These are phyloP conservation scores for Spea hammondii DNA, from an alignment of 2,797 vertebrate species.

Conservation along the genomic window DNA sequence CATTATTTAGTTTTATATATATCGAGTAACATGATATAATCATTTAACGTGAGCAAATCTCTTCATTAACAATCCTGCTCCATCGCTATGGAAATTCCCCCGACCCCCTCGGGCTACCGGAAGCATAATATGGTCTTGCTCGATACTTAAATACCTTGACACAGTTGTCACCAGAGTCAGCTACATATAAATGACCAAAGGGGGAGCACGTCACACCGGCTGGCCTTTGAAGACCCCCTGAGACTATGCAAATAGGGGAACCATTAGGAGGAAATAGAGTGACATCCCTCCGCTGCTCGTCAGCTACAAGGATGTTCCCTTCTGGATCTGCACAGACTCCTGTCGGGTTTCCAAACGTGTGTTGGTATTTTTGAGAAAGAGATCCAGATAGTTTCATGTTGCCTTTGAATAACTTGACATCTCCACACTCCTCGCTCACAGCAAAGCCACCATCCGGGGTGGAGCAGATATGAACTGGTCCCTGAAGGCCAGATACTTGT, in stretches of 20 bases:
- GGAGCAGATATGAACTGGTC: conserved; percentile 56
- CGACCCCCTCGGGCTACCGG: background rate
- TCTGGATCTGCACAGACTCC: conserved; percentile 59
- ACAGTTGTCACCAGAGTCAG: conserved; percentile 56
- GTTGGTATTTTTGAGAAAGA: conserved; percentile 52
- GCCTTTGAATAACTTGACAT: conserved; percentile 58
- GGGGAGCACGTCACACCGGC: conserved; percentile 58
- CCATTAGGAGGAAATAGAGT: conserved; percentile 60
- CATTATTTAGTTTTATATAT: background rate
- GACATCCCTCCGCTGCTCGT: conserved; percentile 56
- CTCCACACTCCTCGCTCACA: conserved; percentile 65
- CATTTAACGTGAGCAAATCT: too few species aligned
- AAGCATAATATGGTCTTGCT: conserved; percentile 36
- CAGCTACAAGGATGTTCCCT: conserved; percentile 61
- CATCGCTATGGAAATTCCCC: conserved; percentile 10
- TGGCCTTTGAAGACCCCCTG: conserved; percentile 54
- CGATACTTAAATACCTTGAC: conserved; percentile 63
- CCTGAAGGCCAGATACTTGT: conserved; percentile 55
- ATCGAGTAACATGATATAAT: background rate
- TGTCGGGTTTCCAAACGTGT: conserved; percentile 59
- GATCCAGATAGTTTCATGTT: conserved; percentile 57
- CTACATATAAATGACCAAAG: conserved; percentile 61
- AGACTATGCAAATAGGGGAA: conserved; percentile 60
- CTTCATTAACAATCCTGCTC: background rate
- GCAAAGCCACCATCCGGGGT: conserved; percentile 55